A percentile compares a stretch with the other conserved stretches of the same genome.
Conservation (phyloP, 2,888 invertebrate genomes). For the Meiosimyza platycephala region DNA sequence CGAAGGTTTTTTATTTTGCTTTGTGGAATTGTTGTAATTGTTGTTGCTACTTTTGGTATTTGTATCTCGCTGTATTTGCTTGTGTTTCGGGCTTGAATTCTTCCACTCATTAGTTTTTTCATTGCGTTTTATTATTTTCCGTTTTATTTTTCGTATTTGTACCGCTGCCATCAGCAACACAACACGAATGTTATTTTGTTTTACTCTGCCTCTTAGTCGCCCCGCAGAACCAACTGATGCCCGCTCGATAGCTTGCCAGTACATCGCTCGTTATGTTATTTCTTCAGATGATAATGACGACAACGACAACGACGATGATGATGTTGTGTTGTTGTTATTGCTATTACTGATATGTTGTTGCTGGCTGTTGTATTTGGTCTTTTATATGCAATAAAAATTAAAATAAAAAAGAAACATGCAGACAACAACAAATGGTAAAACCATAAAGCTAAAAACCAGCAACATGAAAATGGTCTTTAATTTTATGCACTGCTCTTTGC, state of each 20-base stretch:
- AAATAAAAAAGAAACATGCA: too few relatives aligned
- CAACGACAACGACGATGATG: too few relatives aligned
- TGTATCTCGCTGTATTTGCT: conserved; percentile 38
- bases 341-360: background rate
- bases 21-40: background rate
- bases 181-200: conserved; percentile 11
- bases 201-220: background rate
- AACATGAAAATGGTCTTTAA: background rate
- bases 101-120: background rate
- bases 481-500: conserved; percentile 21
- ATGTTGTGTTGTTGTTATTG: background rate
- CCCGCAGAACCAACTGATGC: too few relatives aligned
- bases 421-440: too few relatives aligned
- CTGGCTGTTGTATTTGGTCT: background rate
- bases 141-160: background rate
- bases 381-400: conserved; percentile 7
- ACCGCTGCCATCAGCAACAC: background rate
- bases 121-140: conserved; percentile 6
- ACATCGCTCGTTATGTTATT: background rate
- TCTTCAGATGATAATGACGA: background rate
- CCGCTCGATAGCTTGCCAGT: background rate
- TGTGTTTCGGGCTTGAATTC: too few relatives aligned
- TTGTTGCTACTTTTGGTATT: conserved; percentile 24
- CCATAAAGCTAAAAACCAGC: too few relatives aligned
- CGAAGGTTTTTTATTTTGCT: conserved; percentile 30